phyloP scores from a whole-genome alignment of 2,888 invertebrate species.

The Nephrocerus scutellatus region DNA sequence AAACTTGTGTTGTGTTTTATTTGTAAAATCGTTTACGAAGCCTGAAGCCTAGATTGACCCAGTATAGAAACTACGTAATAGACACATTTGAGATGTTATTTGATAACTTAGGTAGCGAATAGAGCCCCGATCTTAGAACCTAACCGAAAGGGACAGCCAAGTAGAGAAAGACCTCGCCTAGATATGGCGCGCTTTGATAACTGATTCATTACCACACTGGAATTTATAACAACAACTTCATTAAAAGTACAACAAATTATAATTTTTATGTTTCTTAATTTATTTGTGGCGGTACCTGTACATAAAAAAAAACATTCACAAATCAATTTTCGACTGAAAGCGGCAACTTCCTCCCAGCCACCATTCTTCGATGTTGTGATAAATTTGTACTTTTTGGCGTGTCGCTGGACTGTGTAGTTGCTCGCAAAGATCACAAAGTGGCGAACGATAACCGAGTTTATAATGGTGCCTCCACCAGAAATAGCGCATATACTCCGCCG shows the following conservation, averaged over 20 bases:
- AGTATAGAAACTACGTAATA: too few species aligned
- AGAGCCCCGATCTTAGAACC: too few species aligned
- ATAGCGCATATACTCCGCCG: constrained; percentile 56
- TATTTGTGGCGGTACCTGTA: not conserved
- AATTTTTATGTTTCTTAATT: not conserved
- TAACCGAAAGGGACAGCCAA: too few species aligned
- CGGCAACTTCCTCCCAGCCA: constrained; percentile 39
- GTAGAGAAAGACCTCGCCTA: too few species aligned
- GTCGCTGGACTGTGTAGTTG: constrained; percentile 32
- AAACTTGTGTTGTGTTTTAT: too few species aligned
- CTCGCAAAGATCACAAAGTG: constrained; percentile 40
- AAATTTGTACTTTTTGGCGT: constrained; percentile 30
- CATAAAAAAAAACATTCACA: constrained; percentile 11
- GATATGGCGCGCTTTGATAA: too few species aligned
- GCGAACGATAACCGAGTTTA: constrained; percentile 39
- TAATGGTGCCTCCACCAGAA: constrained; percentile 59
- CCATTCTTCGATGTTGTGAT: constrained; percentile 40
- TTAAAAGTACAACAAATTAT: not conserved
- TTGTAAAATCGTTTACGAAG: too few species aligned
- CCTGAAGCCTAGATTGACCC: too few species aligned
- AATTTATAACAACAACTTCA: not conserved
- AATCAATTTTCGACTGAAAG: constrained; percentile 31
- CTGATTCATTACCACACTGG: too few species aligned
- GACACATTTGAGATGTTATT: too few species aligned
- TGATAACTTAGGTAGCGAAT: too few species aligned